These are phyloP conservation scores for Dermatemys mawii DNA, from an alignment of 2,113 vertebrate species.

Conservation along the genomic window DNA sequence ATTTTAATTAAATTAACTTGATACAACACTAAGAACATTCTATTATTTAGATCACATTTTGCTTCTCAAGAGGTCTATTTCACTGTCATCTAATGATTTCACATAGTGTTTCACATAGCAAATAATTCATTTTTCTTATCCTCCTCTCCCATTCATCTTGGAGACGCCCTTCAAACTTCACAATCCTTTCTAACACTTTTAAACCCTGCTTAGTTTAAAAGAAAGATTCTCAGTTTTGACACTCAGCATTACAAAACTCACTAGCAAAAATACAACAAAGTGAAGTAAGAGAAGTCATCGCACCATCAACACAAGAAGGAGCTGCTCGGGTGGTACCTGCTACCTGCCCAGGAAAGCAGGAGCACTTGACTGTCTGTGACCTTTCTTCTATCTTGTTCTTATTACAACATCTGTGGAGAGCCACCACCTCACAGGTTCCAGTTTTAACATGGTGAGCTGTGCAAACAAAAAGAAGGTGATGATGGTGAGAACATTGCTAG, in stretches of 20 bases:
- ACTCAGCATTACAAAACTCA: neutral
- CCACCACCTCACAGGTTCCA: conserved; percentile 98
- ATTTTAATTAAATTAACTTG: conserved; percentile 34
- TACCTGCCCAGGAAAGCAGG: conserved; percentile 98
- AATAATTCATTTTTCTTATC: conserved; percentile 8
- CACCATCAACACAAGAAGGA: conserved; percentile 98
- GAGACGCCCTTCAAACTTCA: neutral
- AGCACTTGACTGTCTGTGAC: conserved; percentile 98
- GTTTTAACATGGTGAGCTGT: conserved; percentile 91
- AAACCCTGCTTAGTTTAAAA: neutral
- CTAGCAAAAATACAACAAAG: neutral
- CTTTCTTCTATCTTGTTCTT: conserved; percentile 99
- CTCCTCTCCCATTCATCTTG: conserved; percentile 19
- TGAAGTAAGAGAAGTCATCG: conserved; percentile 62
- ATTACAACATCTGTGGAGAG: conserved; percentile 97
- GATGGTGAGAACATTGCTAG: conserved; percentile 2
- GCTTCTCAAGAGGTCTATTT: conserved; percentile 28
- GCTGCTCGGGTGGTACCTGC: conserved; percentile 95
- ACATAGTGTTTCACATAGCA: neutral
- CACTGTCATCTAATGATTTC: neutral
- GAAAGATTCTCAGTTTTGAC: neutral
- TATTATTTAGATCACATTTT: conserved; percentile 9
- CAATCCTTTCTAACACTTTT: neutral
- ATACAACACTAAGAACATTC: neutral
- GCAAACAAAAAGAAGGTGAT: conserved; percentile 65